Evolutionary conservation across 2,888 invertebrate genomes (phyloP).

Genomic region (Pseudococcus viburni): DNA sequence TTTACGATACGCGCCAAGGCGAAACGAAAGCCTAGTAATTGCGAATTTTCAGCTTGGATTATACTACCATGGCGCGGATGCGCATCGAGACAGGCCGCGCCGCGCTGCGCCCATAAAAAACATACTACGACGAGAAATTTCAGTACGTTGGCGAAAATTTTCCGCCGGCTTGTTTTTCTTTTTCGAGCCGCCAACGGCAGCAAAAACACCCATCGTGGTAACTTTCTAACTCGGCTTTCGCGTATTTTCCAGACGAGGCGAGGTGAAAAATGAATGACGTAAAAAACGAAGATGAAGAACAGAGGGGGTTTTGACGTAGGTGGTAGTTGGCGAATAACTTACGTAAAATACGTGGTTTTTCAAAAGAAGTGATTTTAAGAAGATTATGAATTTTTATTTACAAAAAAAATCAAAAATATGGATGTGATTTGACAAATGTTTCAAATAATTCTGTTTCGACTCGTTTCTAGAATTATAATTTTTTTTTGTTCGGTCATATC

Average conservation of each 20-base stretch:
- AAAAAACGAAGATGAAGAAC: not conserved
- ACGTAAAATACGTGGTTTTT: no score
- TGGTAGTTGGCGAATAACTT: no score
- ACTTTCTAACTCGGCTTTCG: not conserved
- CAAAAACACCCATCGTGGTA: not conserved
- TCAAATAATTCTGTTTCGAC: no score
- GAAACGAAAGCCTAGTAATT: slow-evolving; percentile 32
- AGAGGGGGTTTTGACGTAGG: not conserved
- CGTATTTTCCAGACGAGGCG: not conserved
- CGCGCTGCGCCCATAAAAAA: not conserved
- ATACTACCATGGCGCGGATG: not conserved
- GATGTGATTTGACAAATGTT: no score
- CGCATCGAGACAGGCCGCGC: not conserved
- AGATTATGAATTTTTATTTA: no score
- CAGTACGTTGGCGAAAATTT: not conserved
- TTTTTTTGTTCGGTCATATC: no score
- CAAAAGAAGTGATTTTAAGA: no score
- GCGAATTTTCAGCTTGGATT: slow-evolving; percentile 47
- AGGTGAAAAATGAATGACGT: not conserved
- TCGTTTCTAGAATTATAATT: no score
- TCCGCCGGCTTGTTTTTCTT: slow-evolving; percentile 4
- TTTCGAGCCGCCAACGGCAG: not conserved
- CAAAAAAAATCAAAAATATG: no score
- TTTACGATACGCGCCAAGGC: slow-evolving; percentile 35
- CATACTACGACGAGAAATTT: not conserved